Conservation (phyloP, 2,888 invertebrate genomes). For the Lasioglossum calceatum region DNA sequence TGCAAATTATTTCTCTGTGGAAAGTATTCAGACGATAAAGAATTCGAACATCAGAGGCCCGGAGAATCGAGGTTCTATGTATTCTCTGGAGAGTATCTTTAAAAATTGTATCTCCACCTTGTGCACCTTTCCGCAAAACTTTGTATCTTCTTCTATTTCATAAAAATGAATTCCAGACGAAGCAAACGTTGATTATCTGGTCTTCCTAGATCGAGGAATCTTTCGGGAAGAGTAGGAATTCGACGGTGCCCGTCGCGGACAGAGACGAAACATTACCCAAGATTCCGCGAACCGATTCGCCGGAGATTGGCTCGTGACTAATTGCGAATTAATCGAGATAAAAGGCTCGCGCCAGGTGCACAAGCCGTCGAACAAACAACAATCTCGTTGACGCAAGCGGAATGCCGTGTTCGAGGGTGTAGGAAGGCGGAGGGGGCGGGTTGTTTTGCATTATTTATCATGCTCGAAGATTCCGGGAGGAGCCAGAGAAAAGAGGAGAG, state of each 20-base stretch:
- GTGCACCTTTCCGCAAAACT: too few species aligned
- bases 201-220: not conserved
- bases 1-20: too few species aligned
- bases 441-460: conserved; percentile 23
- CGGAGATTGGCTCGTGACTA: conserved; percentile 29
- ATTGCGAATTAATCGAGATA: conserved; percentile 41
- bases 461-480: not conserved
- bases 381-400: conserved; percentile 29
- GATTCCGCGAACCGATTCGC: conserved; percentile 4
- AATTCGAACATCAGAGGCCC: too few species aligned
- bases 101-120: not conserved
- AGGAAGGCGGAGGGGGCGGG: not conserved
- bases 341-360: not conserved
- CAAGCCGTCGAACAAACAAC: not conserved
- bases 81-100: not conserved
- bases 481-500: not conserved
- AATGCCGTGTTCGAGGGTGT: not conserved
- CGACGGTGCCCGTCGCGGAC: not conserved
- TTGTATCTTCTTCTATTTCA: too few species aligned
- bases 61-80: too few species aligned
- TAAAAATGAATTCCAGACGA: too few species aligned
- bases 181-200: too few species aligned
- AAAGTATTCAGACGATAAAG: too few species aligned
- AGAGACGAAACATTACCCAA: not conserved
- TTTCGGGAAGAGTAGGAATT: not conserved